Evolutionary conservation across 92 coral and sea anemone species (phyloP).

Genomic region (Paragorgia papillata): DNA sequence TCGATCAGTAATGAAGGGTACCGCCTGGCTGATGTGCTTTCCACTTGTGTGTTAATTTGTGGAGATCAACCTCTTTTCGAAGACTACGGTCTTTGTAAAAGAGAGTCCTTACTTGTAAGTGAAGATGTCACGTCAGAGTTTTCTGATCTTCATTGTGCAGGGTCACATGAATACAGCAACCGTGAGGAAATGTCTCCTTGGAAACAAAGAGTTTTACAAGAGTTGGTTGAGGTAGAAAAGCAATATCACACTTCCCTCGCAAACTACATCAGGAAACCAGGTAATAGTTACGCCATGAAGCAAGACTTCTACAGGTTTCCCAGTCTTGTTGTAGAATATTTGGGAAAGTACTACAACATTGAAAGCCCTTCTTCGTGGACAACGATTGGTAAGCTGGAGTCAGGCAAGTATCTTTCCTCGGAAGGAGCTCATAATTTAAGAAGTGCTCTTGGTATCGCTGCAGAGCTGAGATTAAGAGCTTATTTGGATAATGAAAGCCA

Average conservation of each 20-base stretch:
- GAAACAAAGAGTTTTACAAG: conserved; percentile 26
- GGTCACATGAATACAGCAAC: no score
- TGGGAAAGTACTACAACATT: conserved; percentile 22
- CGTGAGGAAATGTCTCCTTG: background rate
- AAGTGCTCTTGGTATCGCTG: conserved; percentile 20
- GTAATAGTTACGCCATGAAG: conserved; percentile 7
- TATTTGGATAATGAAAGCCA: conserved; percentile 22
- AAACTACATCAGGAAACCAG: conserved; percentile 11
- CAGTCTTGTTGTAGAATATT: conserved; percentile 24
- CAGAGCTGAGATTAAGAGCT: conserved; percentile 27
- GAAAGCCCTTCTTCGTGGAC: conserved; percentile 17
- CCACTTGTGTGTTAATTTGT: conserved; percentile 3
- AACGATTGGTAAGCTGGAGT: conserved; percentile 6
- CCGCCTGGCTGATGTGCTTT: conserved; percentile 37
- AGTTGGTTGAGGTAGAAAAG: conserved; percentile 7
- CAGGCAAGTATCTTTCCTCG: background rate
- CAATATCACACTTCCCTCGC: conserved; percentile 6
- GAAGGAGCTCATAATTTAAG: conserved; percentile 19
- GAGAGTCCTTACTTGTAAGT: background rate
- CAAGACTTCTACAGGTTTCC: conserved; percentile 31
- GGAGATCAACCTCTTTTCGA: conserved; percentile 14
- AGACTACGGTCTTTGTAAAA: background rate
- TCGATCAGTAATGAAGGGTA: conserved; percentile 22
- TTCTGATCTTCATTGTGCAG: no score
- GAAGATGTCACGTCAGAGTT: background rate